Percentiles rank a stretch among this genome's conserved stretches.
These are phyloP conservation scores for Cygnus olor DNA, from an alignment of 2,797 vertebrate species.

Conservation along the genomic window DNA sequence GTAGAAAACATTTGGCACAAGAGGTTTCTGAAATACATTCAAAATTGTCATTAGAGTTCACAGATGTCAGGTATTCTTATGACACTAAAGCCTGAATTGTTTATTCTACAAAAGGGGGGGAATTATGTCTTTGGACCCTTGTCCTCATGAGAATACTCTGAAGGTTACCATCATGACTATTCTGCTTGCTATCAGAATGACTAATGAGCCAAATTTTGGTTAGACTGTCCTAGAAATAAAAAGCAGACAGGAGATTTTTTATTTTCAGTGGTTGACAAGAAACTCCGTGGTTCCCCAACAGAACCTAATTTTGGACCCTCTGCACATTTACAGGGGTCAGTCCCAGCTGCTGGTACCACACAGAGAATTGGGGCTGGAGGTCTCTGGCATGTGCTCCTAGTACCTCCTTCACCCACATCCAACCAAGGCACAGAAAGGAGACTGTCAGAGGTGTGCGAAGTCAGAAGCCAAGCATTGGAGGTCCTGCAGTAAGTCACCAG, in stretches of 20 bases:
- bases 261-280: not conserved
- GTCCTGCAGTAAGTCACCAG: not conserved
- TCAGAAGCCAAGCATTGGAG: not conserved
- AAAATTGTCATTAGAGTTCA: not conserved
- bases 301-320: not conserved
- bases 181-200: not conserved
- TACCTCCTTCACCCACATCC: not conserved
- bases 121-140: not conserved
- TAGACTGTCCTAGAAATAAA: not conserved
- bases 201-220: not conserved
- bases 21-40: not conserved
- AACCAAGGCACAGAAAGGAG: not conserved
- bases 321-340: not conserved
- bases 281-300: not conserved
- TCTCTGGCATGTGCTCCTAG: accelerated
- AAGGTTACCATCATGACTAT: not conserved
- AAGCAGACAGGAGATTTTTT: not conserved
- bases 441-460: not conserved
- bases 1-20: not conserved
- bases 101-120: not conserved
- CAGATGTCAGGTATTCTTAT: not conserved
- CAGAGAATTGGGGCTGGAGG: accelerated
- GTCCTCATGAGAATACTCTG: not conserved
- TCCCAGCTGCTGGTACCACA: not conserved
- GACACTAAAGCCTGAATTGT: not conserved